Conservation (phyloP, 2,113 vertebrate genomes). For the Malaclemys terrapin region DNA sequence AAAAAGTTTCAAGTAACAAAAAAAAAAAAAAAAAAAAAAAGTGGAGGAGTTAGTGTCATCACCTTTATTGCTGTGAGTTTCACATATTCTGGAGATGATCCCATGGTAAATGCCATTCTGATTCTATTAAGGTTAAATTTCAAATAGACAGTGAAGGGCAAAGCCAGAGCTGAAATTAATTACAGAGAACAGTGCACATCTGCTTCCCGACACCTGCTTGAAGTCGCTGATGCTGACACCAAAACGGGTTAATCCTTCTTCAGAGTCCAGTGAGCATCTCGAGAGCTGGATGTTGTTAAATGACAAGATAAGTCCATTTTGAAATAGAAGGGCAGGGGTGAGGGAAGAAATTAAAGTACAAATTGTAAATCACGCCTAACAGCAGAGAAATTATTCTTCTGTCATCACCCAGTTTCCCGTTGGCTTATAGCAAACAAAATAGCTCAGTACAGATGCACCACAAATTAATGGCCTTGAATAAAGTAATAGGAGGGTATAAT, state of each 20-base stretch:
- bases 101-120: slow-evolving; percentile 41
- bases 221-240: slow-evolving; percentile 19
- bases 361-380: slow-evolving; percentile 37
- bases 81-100: slow-evolving; percentile 28
- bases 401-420: slow-evolving; percentile 23
- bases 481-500: not conserved
- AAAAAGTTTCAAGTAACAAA: slow-evolving; percentile 14
- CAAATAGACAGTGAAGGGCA: slow-evolving; percentile 67
- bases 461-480: not conserved
- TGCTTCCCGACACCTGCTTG: slow-evolving; percentile 55
- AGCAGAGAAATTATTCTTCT: slow-evolving; percentile 23
- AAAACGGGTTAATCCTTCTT: slow-evolving; percentile 40
- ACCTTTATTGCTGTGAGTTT: slow-evolving; percentile 63
- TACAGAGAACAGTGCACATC: slow-evolving; percentile 48
- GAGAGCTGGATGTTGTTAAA: slow-evolving; percentile 40
- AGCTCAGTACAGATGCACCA: not conserved
- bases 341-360: slow-evolving; percentile 47
- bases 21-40: not conserved
- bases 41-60: slow-evolving; percentile 41
- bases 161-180: slow-evolving; percentile 69
- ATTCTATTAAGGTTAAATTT: slow-evolving; percentile 73
- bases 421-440: not conserved
- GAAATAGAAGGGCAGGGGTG: not conserved
- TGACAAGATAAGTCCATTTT: slow-evolving; percentile 28
- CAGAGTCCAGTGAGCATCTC: not conserved